Evolutionary conservation across 2,113 vertebrate species (phyloP).

Genomic region (Cyprinodon tularosa): DNA sequence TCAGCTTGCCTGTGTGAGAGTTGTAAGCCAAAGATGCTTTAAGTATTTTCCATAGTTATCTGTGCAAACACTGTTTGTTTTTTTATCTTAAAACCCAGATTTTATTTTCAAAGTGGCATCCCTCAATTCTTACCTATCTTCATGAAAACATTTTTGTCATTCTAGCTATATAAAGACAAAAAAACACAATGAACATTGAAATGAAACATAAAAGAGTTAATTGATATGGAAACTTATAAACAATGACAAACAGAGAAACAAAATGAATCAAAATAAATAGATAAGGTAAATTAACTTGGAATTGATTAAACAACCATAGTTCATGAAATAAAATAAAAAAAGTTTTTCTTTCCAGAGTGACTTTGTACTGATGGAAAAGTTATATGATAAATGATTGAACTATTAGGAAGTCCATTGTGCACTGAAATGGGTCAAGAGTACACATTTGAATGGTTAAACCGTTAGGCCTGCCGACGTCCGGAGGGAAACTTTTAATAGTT

Average conservation of each 20-base stretch:
- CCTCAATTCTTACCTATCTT: not conserved
- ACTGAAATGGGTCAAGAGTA: not conserved
- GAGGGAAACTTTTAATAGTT: conserved; percentile 52
- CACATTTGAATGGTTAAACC: not conserved
- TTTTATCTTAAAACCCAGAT: not conserved
- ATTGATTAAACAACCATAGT: too few species aligned
- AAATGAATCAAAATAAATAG: too few species aligned
- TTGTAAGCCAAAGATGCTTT: not conserved
- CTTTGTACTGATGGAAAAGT: not conserved
- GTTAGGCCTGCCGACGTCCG: conserved; percentile 8
- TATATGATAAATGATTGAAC: not conserved
- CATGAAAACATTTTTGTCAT: too few species aligned
- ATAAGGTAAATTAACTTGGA: too few species aligned
- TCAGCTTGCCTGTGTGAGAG: not conserved
- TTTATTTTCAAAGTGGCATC: not conserved
- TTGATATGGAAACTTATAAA: too few species aligned
- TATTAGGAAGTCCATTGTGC: not conserved
- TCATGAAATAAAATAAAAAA: not conserved
- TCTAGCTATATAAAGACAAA: too few species aligned
- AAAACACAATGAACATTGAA: too few species aligned
- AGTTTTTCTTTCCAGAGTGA: not conserved
- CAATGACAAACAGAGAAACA: too few species aligned
- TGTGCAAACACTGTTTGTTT: not conserved
- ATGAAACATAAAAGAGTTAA: too few species aligned
- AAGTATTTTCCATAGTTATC: not conserved